Evolutionary conservation across 2,888 invertebrate species (phyloP).

Genomic region (Actias luna): DNA sequence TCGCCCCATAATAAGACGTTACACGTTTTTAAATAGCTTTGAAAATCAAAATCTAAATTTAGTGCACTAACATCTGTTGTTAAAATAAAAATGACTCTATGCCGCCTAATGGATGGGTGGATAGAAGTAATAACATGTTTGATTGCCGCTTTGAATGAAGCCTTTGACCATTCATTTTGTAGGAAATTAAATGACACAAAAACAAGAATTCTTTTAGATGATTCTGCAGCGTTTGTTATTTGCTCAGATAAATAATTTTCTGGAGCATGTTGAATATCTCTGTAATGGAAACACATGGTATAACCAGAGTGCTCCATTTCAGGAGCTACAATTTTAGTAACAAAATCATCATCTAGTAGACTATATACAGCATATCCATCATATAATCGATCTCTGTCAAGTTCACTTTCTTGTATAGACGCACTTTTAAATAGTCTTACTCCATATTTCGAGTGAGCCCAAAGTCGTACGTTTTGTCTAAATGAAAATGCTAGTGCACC

Average conservation of each 20-base stretch:
- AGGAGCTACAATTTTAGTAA: conserved; percentile 85
- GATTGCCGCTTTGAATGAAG: conserved; percentile 90
- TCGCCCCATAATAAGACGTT: conserved; percentile 90
- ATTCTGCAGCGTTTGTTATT: conserved; percentile 83
- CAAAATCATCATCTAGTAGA: conserved; percentile 88
- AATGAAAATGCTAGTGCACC: conserved; percentile 88
- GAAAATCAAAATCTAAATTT: conserved; percentile 88
- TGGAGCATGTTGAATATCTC: conserved; percentile 82
- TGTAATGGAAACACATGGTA: conserved; percentile 86
- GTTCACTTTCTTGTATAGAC: conserved; percentile 79
- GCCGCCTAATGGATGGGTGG: conserved; percentile 84
- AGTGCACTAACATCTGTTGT: conserved; percentile 86
- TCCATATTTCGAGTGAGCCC: conserved; percentile 91
- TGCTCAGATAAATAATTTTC: conserved; percentile 84
- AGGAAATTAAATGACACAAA: conserved; percentile 91
- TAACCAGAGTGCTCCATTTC: conserved; percentile 87
- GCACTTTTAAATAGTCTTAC: conserved; percentile 87
- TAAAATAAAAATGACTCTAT: conserved; percentile 80
- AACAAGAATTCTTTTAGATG: conserved; percentile 87
- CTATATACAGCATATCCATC: conserved; percentile 95
- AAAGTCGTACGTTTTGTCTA: conserved; percentile 89
- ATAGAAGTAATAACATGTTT: conserved; percentile 85
- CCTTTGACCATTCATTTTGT: conserved; percentile 91
- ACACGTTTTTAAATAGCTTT: conserved; percentile 86
- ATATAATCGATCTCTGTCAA: conserved; percentile 86